These are phyloP conservation scores for Neodiprion virginianus DNA, from an alignment of 1,140 invertebrate genomes.

Conservation along the genomic window DNA sequence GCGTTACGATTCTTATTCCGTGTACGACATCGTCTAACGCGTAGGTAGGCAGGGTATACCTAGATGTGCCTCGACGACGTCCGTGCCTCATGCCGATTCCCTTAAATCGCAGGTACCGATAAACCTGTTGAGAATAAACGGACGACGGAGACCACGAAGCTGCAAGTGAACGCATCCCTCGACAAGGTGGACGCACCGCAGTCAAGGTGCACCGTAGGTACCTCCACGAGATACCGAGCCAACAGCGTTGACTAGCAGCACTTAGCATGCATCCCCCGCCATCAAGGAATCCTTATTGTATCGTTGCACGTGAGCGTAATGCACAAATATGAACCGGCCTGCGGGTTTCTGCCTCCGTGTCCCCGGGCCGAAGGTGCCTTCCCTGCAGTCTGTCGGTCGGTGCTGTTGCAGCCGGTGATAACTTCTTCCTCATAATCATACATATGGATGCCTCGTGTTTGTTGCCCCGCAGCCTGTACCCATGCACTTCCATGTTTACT, in stretches of 20 bases:
- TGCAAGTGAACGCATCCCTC: neutral
- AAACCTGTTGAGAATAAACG: neutral
- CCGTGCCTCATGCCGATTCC: neutral
- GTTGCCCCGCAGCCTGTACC: conserved; percentile 22
- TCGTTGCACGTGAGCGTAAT: conserved; percentile 62
- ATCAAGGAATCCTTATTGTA: conserved; percentile 63
- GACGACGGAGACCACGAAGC: neutral
- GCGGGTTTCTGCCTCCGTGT: conserved; percentile 41
- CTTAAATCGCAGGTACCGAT: neutral
- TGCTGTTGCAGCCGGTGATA: conserved; percentile 44
- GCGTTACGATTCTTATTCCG: no score
- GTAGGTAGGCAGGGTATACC: no score
- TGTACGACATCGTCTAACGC: no score
- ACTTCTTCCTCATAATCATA: conserved; percentile 60
- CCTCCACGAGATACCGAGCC: neutral
- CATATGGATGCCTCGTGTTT: conserved; percentile 51
- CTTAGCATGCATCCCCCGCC: conserved; percentile 61
- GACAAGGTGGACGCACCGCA: neutral
- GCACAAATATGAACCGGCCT: conserved; percentile 56
- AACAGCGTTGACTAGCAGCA: neutral
- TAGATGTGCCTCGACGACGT: neutral
- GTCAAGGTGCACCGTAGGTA: neutral
- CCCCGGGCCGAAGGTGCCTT: conserved; percentile 17
- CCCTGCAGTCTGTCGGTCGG: conserved; percentile 21
- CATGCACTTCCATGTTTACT: neutral